A percentile compares a stretch with the other conserved stretches of the same genome.
These are phyloP conservation scores for Microtus oregoni DNA, from an alignment of 2,113 vertebrate genomes.

Conservation along the genomic window DNA sequence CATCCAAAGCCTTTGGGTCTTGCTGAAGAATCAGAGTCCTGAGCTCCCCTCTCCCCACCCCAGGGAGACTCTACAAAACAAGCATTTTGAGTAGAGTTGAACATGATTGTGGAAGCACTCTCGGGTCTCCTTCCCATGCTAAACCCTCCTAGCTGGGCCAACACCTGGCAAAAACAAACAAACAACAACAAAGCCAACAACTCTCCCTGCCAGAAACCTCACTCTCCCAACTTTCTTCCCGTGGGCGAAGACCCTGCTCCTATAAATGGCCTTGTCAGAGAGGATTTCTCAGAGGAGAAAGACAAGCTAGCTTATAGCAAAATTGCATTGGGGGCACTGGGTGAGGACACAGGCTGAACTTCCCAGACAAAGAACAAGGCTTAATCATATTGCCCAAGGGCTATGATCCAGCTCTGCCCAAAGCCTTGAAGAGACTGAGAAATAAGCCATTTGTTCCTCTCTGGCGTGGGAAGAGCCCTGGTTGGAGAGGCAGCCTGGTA, in stretches of 20 bases:
- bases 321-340: conserved; percentile 39
- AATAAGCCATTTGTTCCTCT: conserved; percentile 72
- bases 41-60: not conserved
- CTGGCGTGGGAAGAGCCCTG: conserved; percentile 41
- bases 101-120: not conserved
- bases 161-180: not conserved
- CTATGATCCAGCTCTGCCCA: conserved; percentile 62
- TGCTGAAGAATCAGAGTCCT: conserved; percentile 11
- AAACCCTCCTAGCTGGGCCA: not conserved
- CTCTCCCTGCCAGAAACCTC: not conserved
- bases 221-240: not conserved
- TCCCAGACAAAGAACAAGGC: conserved; percentile 76
- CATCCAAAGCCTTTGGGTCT: not conserved
- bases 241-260: not conserved
- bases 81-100: not conserved
- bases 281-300: conserved; percentile 55
- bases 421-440: conserved; percentile 64
- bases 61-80: not conserved
- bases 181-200: not conserved
- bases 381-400: conserved; percentile 66
- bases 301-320: conserved; percentile 49
- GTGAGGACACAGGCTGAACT: conserved; percentile 45
- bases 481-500: conserved; percentile 40
- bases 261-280: not conserved
- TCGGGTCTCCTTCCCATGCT: not conserved